These are phyloP conservation scores for Auanema freiburgensis DNA, from an alignment of 2,888 invertebrate species.

Conservation along the genomic window DNA sequence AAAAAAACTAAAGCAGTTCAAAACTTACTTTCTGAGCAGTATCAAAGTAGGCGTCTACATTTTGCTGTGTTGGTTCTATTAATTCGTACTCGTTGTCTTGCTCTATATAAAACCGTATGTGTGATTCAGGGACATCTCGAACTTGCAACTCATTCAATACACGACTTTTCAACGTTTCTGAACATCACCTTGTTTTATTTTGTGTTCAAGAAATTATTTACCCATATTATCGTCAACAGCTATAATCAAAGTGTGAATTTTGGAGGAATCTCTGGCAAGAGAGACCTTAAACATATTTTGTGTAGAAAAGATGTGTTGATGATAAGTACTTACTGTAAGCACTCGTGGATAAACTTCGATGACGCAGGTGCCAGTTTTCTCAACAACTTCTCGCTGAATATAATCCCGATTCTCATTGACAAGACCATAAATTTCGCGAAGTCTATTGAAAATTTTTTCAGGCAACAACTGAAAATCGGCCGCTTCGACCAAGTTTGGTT, in stretches of 20 bases:
- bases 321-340: slow-evolving; percentile 35
- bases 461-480: slow-evolving; percentile 46
- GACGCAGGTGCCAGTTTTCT: slow-evolving; percentile 15
- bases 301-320: not conserved
- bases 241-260: slow-evolving; percentile 6
- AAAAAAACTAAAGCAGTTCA: not conserved
- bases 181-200: slow-evolving; percentile 9
- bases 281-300: slow-evolving; percentile 25
- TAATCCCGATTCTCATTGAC: slow-evolving; percentile 46
- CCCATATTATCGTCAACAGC: slow-evolving; percentile 40
- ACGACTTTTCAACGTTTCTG: slow-evolving; percentile 25
- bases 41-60: slow-evolving; percentile 39
- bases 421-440: slow-evolving; percentile 33
- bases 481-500: slow-evolving; percentile 34
- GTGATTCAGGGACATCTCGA: slow-evolving; percentile 15
- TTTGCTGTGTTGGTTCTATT: slow-evolving; percentile 27
- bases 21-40: slow-evolving; percentile 36
- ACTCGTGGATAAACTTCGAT: slow-evolving; percentile 53
- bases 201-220: slow-evolving; percentile 19
- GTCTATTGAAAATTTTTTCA: slow-evolving; percentile 26
- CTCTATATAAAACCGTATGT: slow-evolving; percentile 38
- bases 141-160: slow-evolving; percentile 36
- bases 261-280: slow-evolving; percentile 31
- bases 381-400: slow-evolving; percentile 41
- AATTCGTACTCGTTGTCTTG: slow-evolving; percentile 26